A percentile compares a stretch with the other conserved stretches of the same genome.
Evolutionary conservation across 2,113 vertebrate species (phyloP).

Genomic region (Poeciliopsis occidentalis): DNA sequence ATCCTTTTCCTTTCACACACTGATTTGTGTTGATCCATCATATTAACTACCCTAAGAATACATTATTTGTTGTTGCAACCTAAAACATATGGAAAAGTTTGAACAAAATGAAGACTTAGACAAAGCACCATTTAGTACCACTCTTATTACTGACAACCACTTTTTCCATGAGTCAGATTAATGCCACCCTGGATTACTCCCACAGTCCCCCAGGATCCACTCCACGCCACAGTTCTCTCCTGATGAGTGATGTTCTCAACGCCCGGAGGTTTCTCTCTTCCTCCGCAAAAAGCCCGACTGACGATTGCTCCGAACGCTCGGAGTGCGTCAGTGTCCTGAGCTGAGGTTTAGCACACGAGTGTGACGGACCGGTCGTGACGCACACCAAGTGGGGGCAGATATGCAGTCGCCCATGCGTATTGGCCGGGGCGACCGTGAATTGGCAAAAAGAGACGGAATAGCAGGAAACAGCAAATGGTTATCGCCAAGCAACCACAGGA

Average conservation of each 20-base stretch:
- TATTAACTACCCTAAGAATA: neutral
- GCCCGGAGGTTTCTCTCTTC: conserved; percentile 30
- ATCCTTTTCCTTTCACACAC: no score
- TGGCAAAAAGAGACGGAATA: conserved; percentile 34
- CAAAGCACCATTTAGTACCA: neutral
- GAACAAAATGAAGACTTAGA: no score
- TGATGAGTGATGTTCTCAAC: conserved; percentile 23
- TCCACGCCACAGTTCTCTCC: conserved; percentile 32
- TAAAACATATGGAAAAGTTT: no score
- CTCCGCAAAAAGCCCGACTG: conserved; percentile 23
- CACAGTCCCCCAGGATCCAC: conserved; percentile 16
- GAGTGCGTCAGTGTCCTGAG: conserved; percentile 58
- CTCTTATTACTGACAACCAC: neutral
- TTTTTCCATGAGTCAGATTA: conserved; percentile 18
- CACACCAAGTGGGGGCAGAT: conserved; percentile 19
- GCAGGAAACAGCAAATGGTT: conserved; percentile 36
- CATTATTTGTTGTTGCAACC: no score
- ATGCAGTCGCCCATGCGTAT: conserved; percentile 13
- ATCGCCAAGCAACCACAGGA: conserved; percentile 61
- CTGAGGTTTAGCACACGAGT: conserved; percentile 64
- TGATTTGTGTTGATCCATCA: neutral
- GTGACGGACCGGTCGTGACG: conserved; percentile 52
- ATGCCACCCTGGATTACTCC: conserved; percentile 24
- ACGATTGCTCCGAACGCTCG: conserved; percentile 10
- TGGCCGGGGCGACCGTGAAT: conserved; percentile 25